Evolutionary conservation across 2,113 vertebrate species (phyloP).

Genomic region (Crocuta crocuta): DNA sequence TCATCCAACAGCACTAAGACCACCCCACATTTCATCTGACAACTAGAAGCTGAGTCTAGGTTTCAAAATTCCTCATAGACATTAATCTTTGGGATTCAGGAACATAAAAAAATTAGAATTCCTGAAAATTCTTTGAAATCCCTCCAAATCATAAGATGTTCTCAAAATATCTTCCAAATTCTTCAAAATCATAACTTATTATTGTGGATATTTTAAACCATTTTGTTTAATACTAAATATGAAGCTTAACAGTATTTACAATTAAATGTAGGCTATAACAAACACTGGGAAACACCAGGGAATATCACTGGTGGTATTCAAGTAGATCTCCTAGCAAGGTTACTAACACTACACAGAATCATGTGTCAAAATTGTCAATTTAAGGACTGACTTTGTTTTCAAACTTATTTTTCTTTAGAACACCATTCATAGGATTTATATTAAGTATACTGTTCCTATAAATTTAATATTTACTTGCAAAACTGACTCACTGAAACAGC

Average conservation of each 20-base stretch:
- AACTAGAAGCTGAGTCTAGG: not conserved
- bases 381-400: not conserved
- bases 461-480: conserved; percentile 33
- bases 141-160: not conserved
- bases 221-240: not conserved
- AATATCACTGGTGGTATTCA: not conserved
- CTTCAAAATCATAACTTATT: not conserved
- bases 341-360: not conserved
- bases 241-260: not conserved
- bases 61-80: not conserved
- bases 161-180: conserved; percentile 17
- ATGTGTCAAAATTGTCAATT: not conserved
- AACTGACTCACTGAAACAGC: not conserved
- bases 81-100: not conserved
- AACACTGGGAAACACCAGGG: not conserved
- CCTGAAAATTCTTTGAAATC: not conserved
- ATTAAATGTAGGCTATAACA: not conserved
- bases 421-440: not conserved
- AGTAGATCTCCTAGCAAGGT: not conserved
- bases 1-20: not conserved
- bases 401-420: conserved; percentile 5
- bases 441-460: not conserved
- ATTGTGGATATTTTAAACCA: not conserved
- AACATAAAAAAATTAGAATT: conserved; percentile 32
- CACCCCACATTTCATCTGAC: not conserved